A percentile compares a stretch with the other conserved stretches of the same genome.
Evolutionary conservation across 2,113 vertebrate species (phyloP).

Genomic region (Macroglossus sobrinus): DNA sequence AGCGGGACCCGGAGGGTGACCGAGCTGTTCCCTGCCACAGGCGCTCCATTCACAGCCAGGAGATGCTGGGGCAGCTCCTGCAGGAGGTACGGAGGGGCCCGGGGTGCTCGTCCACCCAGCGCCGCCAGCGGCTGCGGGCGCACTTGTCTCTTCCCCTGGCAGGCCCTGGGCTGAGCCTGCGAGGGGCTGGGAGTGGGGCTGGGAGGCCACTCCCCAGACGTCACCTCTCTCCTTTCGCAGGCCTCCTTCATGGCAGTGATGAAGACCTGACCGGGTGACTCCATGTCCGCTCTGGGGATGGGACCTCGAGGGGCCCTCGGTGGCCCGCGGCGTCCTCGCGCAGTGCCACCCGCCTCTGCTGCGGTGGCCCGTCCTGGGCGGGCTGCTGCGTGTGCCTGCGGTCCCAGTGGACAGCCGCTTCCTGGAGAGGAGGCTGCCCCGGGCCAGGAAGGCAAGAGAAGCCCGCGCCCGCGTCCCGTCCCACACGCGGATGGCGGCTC

Average conservation of each 20-base stretch:
- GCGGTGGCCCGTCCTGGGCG: accelerated
- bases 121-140: not conserved
- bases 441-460: accelerated
- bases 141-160: not conserved
- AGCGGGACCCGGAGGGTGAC: not conserved
- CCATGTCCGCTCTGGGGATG: accelerated
- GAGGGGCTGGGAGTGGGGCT: accelerated
- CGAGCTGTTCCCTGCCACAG: not conserved
- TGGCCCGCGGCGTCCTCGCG: accelerated
- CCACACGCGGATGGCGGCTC: accelerated
- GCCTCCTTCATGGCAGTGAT: constrained; percentile 44
- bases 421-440: not conserved
- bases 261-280: not conserved
- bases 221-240: not conserved
- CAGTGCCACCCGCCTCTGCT: not conserved
- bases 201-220: not conserved
- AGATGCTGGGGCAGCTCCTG: constrained; percentile 62
- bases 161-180: not conserved
- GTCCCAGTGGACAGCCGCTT: accelerated
- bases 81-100: constrained; percentile 39
- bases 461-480: accelerated
- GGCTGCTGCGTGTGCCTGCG: accelerated
- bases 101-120: not conserved
- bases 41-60: constrained; percentile 66
- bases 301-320: not conserved